phyloP scores from a whole-genome alignment of 2,888 invertebrate genomes.

The Anoncus sp. region DNA sequence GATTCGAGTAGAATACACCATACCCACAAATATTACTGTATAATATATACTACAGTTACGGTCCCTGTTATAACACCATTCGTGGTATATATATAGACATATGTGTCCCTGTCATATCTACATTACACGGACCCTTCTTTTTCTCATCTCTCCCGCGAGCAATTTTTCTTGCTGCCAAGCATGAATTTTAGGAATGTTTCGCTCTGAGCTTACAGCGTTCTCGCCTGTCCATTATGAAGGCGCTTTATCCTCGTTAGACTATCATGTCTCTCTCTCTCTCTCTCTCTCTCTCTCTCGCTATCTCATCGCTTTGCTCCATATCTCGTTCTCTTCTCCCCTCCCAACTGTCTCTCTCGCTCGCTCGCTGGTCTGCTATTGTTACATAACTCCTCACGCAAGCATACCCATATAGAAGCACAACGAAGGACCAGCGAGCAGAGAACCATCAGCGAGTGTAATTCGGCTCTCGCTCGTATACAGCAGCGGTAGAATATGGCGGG shows the following conservation, averaged over 20 bases:
- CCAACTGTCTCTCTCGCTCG: not conserved
- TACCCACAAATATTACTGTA: not conserved
- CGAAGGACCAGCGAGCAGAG: slow-evolving; percentile 20
- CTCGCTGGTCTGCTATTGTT: slow-evolving; percentile 36
- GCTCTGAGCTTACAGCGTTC: slow-evolving; percentile 15
- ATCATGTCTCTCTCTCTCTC: slow-evolving; percentile 6
- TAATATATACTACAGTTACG: not conserved
- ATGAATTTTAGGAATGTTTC: slow-evolving; percentile 67
- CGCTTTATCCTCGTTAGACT: slow-evolving; percentile 72
- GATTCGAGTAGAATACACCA: too few relatives aligned
- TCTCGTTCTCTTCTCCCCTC: slow-evolving; percentile 37
- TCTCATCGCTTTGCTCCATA: slow-evolving; percentile 28
- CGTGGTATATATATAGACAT: not conserved
- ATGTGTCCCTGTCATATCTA: not conserved
- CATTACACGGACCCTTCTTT: slow-evolving; percentile 7
- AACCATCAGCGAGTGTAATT: slow-evolving; percentile 44
- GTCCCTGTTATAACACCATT: not conserved
- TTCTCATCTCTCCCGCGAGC: slow-evolving; percentile 35
- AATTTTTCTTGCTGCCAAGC: slow-evolving; percentile 70
- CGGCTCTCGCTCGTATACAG: slow-evolving; percentile 25
- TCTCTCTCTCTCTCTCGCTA: slow-evolving; percentile 2
- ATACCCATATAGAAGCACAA: slow-evolving; percentile 17
- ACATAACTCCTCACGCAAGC: slow-evolving; percentile 15
- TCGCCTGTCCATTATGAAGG: slow-evolving; percentile 68
- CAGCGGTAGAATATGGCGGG: slow-evolving; percentile 10